These are phyloP conservation scores for Corapipo altera DNA, from an alignment of 2,113 vertebrate genomes.

Conservation along the genomic window DNA sequence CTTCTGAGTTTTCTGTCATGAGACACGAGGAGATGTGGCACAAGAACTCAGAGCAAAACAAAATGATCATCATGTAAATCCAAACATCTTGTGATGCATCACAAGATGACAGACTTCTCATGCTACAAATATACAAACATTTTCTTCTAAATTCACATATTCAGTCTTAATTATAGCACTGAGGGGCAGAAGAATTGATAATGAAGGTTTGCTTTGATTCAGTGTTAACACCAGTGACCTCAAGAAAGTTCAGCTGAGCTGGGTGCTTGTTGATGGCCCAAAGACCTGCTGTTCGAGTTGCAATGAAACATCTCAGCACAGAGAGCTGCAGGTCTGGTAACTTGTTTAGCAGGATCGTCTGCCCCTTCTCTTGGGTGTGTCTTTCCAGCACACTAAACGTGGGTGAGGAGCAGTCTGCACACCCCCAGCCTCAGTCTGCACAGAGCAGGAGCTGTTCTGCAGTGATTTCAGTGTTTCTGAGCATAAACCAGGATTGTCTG, in stretches of 20 bases:
- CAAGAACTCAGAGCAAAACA: background rate
- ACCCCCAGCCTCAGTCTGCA: background rate
- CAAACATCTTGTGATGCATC: conserved; percentile 29
- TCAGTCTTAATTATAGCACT: background rate
- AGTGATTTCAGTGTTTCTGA: background rate
- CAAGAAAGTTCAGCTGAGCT: background rate
- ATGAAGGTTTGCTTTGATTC: background rate
- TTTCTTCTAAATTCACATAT: background rate
- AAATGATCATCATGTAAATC: conserved; percentile 9
- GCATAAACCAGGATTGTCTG: background rate
- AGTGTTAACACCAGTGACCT: background rate
- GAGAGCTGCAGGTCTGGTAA: background rate
- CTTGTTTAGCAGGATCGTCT: conserved; percentile 44
- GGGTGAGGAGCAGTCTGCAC: background rate
- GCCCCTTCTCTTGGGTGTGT: conserved; percentile 4
- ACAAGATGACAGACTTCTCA: conserved; percentile 29
- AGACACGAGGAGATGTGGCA: background rate
- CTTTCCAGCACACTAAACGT: background rate
- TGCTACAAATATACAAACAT: background rate
- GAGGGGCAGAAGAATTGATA: background rate
- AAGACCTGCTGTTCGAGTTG: conserved; percentile 10
- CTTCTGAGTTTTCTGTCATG: conserved; percentile 14
- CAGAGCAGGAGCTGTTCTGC: background rate
- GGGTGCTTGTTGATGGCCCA: background rate
- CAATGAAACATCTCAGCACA: background rate